These are phyloP conservation scores for Trichoplusia ni DNA, from an alignment of 1,140 invertebrate species.

Conservation along the genomic window DNA sequence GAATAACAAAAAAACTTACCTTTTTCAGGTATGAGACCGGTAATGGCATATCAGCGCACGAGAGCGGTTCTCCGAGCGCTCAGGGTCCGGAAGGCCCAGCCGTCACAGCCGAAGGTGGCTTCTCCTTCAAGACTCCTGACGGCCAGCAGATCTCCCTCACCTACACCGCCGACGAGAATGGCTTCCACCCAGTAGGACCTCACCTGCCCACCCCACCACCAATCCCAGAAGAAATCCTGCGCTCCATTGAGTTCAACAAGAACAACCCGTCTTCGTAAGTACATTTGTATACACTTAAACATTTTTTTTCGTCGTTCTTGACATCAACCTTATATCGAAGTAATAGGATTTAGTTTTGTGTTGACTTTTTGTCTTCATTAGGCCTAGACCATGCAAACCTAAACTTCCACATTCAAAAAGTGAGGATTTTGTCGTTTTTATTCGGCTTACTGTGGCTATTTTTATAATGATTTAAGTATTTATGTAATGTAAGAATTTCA, in stretches of 20 bases:
- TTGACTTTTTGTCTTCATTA: too few relatives aligned
- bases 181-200: conserved; percentile 87
- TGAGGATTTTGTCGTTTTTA: too few relatives aligned
- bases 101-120: conserved; percentile 85
- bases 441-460: too few relatives aligned
- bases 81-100: conserved; percentile 83
- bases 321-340: too few relatives aligned
- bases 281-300: too few relatives aligned
- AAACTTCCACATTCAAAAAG: too few relatives aligned
- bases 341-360: background rate
- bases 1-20: background rate
- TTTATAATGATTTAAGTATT: too few relatives aligned
- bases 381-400: too few relatives aligned
- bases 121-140: conserved; percentile 88
- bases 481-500: too few relatives aligned
- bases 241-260: conserved; percentile 68
- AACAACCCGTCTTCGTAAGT: conserved; percentile 64
- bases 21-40: conserved; percentile 81
- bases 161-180: conserved; percentile 92
- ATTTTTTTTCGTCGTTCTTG: too few relatives aligned
- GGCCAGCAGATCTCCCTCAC: conserved; percentile 86
- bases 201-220: conserved; percentile 90
- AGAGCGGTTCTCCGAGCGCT: conserved; percentile 85
- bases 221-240: conserved; percentile 83
- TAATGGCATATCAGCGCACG: conserved; percentile 86